phyloP scores from a whole-genome alignment of 2,888 invertebrate species.

The Galerucella calmariensis region DNA sequence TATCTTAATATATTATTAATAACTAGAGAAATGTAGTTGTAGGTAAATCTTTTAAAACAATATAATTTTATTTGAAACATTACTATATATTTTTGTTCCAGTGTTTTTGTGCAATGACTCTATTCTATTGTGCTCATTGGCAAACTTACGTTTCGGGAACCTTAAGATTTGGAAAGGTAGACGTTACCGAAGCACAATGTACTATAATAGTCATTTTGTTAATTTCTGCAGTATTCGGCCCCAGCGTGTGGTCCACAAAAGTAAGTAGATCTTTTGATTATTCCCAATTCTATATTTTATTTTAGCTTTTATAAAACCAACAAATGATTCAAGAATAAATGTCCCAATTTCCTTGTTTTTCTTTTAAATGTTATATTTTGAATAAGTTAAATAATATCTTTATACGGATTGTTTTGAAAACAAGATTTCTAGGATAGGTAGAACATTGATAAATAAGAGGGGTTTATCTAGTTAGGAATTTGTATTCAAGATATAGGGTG shows the following conservation, averaged over 20 bases:
- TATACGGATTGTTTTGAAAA: neutral
- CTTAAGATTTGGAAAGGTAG: slow-evolving; percentile 88
- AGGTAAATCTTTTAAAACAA: too few species aligned
- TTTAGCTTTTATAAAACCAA: neutral
- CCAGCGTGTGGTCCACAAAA: slow-evolving; percentile 85
- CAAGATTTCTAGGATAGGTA: neutral
- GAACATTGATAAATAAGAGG: too few species aligned
- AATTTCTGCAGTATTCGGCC: slow-evolving; percentile 87
- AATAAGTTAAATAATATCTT: neutral
- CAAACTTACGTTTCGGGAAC: slow-evolving; percentile 99
- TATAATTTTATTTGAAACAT: too few species aligned
- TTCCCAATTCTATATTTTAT: slow-evolving; percentile 14
- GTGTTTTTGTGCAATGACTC: slow-evolving; percentile 92
- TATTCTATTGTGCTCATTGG: slow-evolving; percentile 99
- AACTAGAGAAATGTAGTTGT: too few species aligned
- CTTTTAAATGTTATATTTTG: neutral
- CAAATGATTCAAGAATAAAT: neutral
- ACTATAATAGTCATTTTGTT: slow-evolving; percentile 90
- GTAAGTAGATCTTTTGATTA: slow-evolving; percentile 62
- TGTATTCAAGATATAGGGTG: too few species aligned
- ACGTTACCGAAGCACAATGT: slow-evolving; percentile 98
- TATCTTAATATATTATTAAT: too few species aligned
- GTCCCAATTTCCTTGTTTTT: neutral
- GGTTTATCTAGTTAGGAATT: too few species aligned
- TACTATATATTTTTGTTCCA: slow-evolving; percentile 65